Evolutionary conservation across 2,888 invertebrate species (phyloP).

Genomic region (Apamea monoglypha): DNA sequence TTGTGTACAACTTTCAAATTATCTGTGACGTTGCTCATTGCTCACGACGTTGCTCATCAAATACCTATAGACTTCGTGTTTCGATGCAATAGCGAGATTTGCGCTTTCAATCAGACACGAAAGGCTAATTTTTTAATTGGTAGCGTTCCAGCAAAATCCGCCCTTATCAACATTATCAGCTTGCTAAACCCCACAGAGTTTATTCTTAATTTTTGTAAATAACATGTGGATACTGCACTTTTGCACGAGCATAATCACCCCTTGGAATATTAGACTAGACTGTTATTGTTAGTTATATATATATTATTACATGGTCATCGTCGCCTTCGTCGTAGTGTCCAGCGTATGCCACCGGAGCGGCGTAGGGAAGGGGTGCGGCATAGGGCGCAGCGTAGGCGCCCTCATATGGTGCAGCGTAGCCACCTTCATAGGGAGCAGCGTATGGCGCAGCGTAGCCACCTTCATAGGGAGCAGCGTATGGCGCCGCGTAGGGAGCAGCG

Average conservation of each 20-base stretch:
- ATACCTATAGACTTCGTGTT: not conserved
- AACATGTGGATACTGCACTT: not conserved
- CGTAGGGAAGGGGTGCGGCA: conserved; percentile 68
- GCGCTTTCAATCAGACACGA: not conserved
- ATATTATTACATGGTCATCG: conserved; percentile 76
- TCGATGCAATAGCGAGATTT: not conserved
- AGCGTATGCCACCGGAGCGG: conserved; percentile 64
- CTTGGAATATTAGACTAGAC: not conserved
- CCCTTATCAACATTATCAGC: not conserved
- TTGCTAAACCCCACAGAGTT: not conserved
- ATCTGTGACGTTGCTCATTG: not conserved
- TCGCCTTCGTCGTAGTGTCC: conserved; percentile 70
- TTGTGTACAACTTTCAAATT: not conserved
- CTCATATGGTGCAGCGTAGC: conserved; percentile 62
- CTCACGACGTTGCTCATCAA: not conserved
- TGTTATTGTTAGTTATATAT: not conserved
- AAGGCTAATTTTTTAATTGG: not conserved
- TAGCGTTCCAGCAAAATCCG: not conserved
- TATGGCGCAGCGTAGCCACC: conserved; percentile 66
- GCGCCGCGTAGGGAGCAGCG: conserved; percentile 66
- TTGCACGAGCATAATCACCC: too few species aligned
- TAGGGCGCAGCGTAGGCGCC: conserved; percentile 65
- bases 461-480: conserved; percentile 69
- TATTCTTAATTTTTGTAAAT: not conserved
- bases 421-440: conserved; percentile 69